Percentiles rank a stretch among this genome's conserved stretches.
Evolutionary conservation across 2,113 vertebrate species (phyloP).

Genomic region (Scatophagus argus): DNA sequence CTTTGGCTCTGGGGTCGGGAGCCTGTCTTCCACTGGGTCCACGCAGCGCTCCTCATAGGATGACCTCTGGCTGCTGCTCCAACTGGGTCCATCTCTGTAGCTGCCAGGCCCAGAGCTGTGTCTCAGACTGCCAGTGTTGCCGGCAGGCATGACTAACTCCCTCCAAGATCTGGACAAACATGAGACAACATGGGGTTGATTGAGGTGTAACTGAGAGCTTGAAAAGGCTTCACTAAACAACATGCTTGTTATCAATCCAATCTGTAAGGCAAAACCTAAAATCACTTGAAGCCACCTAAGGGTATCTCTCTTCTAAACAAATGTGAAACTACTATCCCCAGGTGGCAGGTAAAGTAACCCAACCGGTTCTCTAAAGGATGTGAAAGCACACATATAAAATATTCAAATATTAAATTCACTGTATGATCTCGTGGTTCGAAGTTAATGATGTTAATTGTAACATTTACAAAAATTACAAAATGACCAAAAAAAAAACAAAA

Average conservation of each 20-base stretch:
- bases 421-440: neutral
- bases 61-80: conserved; percentile 73
- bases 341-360: conserved; percentile 43
- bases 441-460: neutral
- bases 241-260: neutral
- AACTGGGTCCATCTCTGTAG: conserved; percentile 64
- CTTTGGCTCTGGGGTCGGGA: conserved; percentile 41
- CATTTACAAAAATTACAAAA: too few relatives aligned
- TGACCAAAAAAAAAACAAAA: too few relatives aligned
- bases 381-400: neutral
- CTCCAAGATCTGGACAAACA: conserved; percentile 45
- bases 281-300: conserved; percentile 30
- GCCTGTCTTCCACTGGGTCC: conserved; percentile 72
- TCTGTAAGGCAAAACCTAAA: neutral
- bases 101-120: conserved; percentile 54
- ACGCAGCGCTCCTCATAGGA: conserved; percentile 82
- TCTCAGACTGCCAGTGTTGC: conserved; percentile 39
- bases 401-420: neutral
- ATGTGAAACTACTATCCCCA: conserved; percentile 54
- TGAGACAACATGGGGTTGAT: neutral
- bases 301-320: conserved; percentile 44
- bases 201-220: neutral
- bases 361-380: conserved; percentile 50
- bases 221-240: neutral
- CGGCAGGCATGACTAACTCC: conserved; percentile 64